Evolutionary conservation across 2,888 invertebrate species (phyloP).

Genomic region (Drosophila multiciliata): DNA sequence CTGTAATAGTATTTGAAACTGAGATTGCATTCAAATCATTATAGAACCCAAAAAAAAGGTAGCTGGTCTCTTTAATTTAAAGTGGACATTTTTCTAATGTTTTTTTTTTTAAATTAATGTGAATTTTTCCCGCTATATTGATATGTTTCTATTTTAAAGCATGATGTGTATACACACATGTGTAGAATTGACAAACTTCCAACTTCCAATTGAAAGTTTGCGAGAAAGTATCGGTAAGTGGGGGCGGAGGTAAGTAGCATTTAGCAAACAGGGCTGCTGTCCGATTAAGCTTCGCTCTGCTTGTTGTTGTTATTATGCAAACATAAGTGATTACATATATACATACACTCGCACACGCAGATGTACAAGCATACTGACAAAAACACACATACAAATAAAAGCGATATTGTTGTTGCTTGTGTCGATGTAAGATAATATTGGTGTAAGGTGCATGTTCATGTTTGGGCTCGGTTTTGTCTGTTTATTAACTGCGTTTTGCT

Average conservation of each 20-base stretch:
- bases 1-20: background rate
- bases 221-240: background rate
- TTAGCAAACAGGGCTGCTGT: constrained; percentile 13
- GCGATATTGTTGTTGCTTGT: background rate
- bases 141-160: background rate
- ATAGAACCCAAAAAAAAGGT: background rate
- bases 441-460: constrained; percentile 31
- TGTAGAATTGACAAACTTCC: constrained; percentile 3
- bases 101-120: background rate
- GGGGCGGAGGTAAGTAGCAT: background rate
- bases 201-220: constrained; percentile 23
- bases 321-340: background rate
- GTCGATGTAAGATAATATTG: constrained; percentile 50
- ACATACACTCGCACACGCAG: background rate
- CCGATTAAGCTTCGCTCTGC: constrained; percentile 41
- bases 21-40: background rate
- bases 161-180: background rate
- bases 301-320: constrained; percentile 31
- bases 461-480: constrained; percentile 24
- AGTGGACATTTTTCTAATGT: background rate
- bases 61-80: background rate
- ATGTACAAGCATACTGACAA: background rate
- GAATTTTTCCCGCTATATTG: background rate
- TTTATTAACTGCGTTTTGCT: constrained; percentile 52
- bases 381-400: background rate